A percentile compares a stretch with the other conserved stretches of the same genome.
These are phyloP conservation scores for Drosophila sp. DNA, from an alignment of 1,140 invertebrate genomes.

Conservation along the genomic window DNA sequence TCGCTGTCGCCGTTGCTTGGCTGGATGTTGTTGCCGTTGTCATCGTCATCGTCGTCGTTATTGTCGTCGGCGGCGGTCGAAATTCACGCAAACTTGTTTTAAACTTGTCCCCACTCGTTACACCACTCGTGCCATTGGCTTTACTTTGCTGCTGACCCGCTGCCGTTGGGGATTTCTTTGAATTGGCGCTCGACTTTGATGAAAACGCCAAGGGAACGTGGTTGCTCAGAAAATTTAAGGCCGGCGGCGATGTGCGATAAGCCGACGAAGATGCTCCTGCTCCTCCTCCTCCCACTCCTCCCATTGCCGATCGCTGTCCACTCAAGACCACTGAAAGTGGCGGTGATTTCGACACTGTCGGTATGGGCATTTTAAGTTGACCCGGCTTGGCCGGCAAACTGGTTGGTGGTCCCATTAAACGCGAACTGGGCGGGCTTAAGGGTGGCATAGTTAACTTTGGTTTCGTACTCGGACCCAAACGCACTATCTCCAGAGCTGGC, in stretches of 20 bases:
- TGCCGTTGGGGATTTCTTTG: slow-evolving; percentile 52
- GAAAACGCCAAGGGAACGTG: slow-evolving; percentile 46
- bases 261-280: slow-evolving; percentile 48
- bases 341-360: slow-evolving; percentile 68
- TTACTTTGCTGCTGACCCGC: slow-evolving; percentile 33
- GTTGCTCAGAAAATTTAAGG: slow-evolving; percentile 68
- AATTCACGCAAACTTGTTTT: slow-evolving; percentile 78
- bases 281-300: slow-evolving; percentile 5
- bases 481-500: slow-evolving; percentile 70
- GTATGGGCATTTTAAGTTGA: slow-evolving; percentile 42
- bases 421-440: slow-evolving; percentile 9
- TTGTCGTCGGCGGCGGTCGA: slow-evolving; percentile 45
- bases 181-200: slow-evolving; percentile 61
- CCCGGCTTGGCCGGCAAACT: slow-evolving; percentile 32
- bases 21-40: slow-evolving; percentile 1
- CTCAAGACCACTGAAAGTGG: slow-evolving; percentile 61
- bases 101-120: slow-evolving; percentile 44
- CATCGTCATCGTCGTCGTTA: not conserved
- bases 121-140: slow-evolving; percentile 56
- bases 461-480: slow-evolving; percentile 40
- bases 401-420: slow-evolving; percentile 61
- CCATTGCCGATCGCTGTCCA: slow-evolving; percentile 28
- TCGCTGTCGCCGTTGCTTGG: slow-evolving; percentile 7
- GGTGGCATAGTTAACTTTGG: slow-evolving; percentile 34
- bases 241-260: slow-evolving; percentile 78